These are phyloP conservation scores for Cossypha dichroa DNA, from an alignment of 2,797 vertebrate species.

Conservation along the genomic window DNA sequence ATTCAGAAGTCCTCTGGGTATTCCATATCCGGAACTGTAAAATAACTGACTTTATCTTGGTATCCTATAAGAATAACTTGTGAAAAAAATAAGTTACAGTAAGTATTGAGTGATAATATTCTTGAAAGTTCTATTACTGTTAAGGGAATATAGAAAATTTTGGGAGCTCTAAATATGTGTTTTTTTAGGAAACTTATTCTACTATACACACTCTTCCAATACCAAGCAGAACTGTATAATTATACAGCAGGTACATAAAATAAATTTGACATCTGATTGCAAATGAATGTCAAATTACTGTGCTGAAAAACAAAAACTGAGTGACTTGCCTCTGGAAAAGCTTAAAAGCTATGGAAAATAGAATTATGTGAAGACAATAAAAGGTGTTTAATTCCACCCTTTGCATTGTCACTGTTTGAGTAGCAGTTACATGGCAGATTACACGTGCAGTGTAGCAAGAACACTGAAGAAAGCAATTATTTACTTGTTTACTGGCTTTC, in stretches of 20 bases:
- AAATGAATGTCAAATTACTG: slow-evolving; percentile 25
- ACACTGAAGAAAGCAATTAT: background rate
- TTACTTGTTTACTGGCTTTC: background rate
- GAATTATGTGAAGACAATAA: background rate
- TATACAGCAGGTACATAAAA: background rate
- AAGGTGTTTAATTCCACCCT: background rate
- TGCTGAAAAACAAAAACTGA: background rate
- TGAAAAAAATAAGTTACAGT: background rate
- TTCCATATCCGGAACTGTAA: background rate
- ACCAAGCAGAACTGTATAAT: background rate
- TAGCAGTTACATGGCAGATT: background rate
- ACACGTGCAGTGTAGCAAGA: background rate
- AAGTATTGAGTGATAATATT: background rate
- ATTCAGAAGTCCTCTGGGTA: background rate
- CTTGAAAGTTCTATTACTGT: background rate
- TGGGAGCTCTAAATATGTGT: background rate
- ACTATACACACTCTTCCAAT: background rate
- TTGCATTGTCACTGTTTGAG: background rate
- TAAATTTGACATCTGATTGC: slow-evolving; percentile 14
- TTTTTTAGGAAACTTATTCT: background rate
- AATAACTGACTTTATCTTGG: background rate
- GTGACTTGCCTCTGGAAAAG: background rate
- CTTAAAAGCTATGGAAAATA: background rate
- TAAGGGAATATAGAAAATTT: background rate
- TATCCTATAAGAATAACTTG: background rate